Evolutionary conservation across 2,797 vertebrate species (phyloP), one percentile per base, ranked within the genome.

Genomic region (Sebastes oblongus): DNA sequence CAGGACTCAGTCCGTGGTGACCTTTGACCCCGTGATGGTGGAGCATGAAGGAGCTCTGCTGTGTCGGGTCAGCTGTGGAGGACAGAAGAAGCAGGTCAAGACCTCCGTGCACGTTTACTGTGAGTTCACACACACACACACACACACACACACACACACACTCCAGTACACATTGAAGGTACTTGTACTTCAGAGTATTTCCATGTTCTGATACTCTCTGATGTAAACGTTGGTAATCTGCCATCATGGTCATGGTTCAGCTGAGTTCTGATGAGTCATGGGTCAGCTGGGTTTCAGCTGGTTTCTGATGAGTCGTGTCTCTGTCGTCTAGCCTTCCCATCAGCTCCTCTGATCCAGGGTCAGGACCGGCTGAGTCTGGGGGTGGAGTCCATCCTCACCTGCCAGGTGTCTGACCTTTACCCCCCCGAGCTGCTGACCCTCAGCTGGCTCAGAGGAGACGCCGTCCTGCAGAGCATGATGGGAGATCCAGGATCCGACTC

Each of bases 271-370:
- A 27, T 27, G 27, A 27, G 27, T 27, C 27, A 0, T 27, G 27
- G 4, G 5, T 27, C 27, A 27, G 27, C 27, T 27, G 27, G 27
- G 1, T 5, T 4, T 39, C 12, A 13, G 10, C 12, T 39, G 36
- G 4, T 13, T 39, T 4, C 3, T 39, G 36, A 39, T 27, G 7
- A 55, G 52, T 58, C 18, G 18, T 46, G 24, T 75, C 14, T 30
- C 14, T 66, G 3, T 80, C 30, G 72, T 34, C 32, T 93, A 99
- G 98, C 96, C 76, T 96, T 97, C 66, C 95, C 96, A 22, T 96
- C 92, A 8, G 92, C 93, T 80, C 97, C 97, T 1, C 39, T 95
- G 56, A 91, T 99, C 78, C 79, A 82, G 4, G 91, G 96, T 18
- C 92, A 88, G 4, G 74, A 91, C 2, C 80, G 60, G 0, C 69